phyloP scores from a whole-genome alignment of 2,113 vertebrate genomes.

The Limnothrissa miodon region DNA sequence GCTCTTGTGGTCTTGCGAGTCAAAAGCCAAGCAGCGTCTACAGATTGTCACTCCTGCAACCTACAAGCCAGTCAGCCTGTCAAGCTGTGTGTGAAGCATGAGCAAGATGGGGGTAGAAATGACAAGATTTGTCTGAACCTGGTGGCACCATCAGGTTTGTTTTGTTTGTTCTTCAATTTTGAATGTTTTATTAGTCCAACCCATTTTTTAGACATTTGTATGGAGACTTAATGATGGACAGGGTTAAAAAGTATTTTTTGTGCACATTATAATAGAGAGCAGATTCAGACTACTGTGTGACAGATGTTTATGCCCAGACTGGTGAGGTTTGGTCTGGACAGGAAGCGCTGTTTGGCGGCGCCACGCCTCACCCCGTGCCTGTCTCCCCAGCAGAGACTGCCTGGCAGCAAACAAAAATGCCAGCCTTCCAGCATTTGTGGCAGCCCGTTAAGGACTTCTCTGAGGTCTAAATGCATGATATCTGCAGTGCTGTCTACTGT shows the following conservation, averaged over 20 bases:
- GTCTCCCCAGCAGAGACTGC: conserved; percentile 3
- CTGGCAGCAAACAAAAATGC: not conserved
- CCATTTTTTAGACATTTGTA: not conserved
- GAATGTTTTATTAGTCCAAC: not conserved
- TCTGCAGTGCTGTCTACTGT: not conserved
- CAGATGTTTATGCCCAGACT: not conserved
- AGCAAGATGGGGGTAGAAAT: not conserved
- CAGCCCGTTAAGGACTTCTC: not conserved
- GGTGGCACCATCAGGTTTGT: not conserved
- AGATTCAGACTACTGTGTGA: not conserved
- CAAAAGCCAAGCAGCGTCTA: not conserved
- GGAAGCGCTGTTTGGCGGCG: not conserved
- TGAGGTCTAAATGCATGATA: not conserved
- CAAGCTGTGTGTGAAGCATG: not conserved
- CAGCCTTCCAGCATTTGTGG: not conserved
- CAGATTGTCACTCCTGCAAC: not conserved
- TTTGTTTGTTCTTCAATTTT: conserved; percentile 6
- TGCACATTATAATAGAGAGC: not conserved
- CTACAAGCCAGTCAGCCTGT: not conserved
- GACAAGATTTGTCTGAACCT: not conserved
- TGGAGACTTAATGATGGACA: not conserved
- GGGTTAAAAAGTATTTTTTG: not conserved
- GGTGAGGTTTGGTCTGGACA: conserved; percentile 12
- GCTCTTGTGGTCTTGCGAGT: not conserved
- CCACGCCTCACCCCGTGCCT: not conserved